These are phyloP conservation scores for Pimephales promelas DNA, from an alignment of 2,113 vertebrate genomes.

Conservation along the genomic window DNA sequence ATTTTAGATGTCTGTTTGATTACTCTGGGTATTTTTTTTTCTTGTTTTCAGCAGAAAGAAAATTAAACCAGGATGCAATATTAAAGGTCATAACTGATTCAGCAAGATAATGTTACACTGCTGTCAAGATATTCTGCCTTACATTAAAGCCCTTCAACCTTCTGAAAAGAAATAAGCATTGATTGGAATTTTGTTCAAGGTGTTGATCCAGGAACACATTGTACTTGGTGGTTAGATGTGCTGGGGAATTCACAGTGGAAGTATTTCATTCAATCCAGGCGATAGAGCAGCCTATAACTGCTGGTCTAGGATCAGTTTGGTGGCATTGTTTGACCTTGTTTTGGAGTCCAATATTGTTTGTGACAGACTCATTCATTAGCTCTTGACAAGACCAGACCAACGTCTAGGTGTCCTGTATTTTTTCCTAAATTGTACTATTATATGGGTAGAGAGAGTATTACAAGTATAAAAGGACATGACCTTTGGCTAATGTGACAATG, in stretches of 20 bases:
- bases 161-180: too few species aligned
- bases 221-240: too few species aligned
- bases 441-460: background rate
- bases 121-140: too few species aligned
- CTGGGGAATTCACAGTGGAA: background rate
- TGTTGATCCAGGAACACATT: too few species aligned
- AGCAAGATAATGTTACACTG: too few species aligned
- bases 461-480: constrained; percentile 10
- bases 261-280: background rate
- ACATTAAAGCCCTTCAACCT: too few species aligned
- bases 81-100: too few species aligned
- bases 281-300: background rate
- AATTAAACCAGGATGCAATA: too few species aligned
- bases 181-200: too few species aligned
- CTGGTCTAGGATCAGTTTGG: background rate
- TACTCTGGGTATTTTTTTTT: too few species aligned
- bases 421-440: background rate
- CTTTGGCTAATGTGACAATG: background rate
- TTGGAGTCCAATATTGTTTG: constrained; percentile 60
- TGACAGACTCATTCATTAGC: constrained; percentile 51
- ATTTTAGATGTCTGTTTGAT: too few species aligned
- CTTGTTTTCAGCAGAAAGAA: too few species aligned
- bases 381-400: background rate
- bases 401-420: background rate
- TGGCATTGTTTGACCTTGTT: constrained; percentile 53